These are phyloP conservation scores for Lagorchestes hirsutus DNA, from an alignment of 2,797 vertebrate species.

Conservation along the genomic window DNA sequence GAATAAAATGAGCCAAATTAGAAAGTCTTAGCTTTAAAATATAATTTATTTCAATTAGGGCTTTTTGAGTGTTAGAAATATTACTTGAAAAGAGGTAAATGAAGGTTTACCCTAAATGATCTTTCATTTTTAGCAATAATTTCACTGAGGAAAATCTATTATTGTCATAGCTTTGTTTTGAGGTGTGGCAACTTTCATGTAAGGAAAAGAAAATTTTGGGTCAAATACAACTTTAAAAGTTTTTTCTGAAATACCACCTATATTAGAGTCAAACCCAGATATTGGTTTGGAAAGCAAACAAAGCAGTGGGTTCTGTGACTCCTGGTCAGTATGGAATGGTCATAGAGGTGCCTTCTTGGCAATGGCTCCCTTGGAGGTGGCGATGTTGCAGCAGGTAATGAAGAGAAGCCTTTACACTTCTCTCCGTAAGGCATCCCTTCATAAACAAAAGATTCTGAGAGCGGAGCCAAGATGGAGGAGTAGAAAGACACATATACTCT, in stretches of 20 bases:
- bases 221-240: not conserved
- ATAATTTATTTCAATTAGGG: conserved; percentile 74
- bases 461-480: too few relatives aligned
- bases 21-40: conserved; percentile 76
- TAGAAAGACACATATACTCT: too few relatives aligned
- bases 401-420: not conserved
- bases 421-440: not conserved
- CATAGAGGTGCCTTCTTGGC: not conserved
- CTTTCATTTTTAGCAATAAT: conserved; percentile 63
- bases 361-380: not conserved
- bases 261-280: conserved; percentile 9
- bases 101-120: conserved; percentile 58
- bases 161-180: conserved; percentile 9
- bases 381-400: not conserved
- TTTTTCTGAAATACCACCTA: conserved; percentile 31
- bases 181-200: conserved; percentile 28
- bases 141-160: conserved; percentile 56
- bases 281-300: not conserved
- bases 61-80: conserved; percentile 68
- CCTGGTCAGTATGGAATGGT: not conserved
- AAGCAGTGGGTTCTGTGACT: not conserved
- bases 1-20: conserved; percentile 62
- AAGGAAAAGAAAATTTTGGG: not conserved
- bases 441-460: not conserved
- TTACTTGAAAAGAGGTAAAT: conserved; percentile 63